A percentile compares a stretch with the other conserved stretches of the same genome.
These are phyloP conservation scores for Psammodynastes pulverulentus DNA, from an alignment of 2,113 vertebrate species.

Conservation along the genomic window DNA sequence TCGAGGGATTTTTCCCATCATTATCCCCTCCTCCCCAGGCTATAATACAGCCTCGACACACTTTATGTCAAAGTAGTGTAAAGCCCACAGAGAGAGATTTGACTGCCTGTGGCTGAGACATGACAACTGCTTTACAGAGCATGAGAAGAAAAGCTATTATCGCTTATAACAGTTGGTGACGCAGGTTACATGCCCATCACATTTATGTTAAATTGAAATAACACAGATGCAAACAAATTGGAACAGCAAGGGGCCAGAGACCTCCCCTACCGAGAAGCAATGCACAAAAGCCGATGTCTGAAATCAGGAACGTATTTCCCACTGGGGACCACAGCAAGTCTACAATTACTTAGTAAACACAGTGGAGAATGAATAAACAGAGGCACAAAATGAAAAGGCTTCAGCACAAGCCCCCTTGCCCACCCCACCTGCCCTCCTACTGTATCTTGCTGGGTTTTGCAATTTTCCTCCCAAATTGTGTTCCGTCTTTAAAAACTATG, in stretches of 20 bases:
- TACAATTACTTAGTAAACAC: not conserved
- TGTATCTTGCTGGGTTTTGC: not conserved
- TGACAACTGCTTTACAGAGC: not conserved
- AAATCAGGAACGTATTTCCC: not conserved
- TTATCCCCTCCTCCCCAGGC: not conserved
- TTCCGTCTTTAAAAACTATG: not conserved
- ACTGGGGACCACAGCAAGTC: not conserved
- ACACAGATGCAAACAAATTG: conserved; percentile 31
- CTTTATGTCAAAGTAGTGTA: no score
- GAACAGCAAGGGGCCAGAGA: conserved; percentile 2
- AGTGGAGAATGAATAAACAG: not conserved
- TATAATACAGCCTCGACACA: not conserved
- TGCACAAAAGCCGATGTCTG: not conserved
- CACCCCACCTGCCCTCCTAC: not conserved
- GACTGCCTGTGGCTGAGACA: not conserved
- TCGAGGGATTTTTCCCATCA: not conserved
- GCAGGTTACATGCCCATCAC: not conserved
- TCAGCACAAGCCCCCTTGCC: not conserved
- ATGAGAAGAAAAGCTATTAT: not conserved
- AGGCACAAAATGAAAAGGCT: no score
- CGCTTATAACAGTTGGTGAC: not conserved
- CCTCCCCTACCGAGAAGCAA: not conserved
- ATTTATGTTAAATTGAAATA: conserved; percentile 17
- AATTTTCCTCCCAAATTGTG: not conserved
- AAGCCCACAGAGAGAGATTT: not conserved